Evolutionary conservation across 2,888 invertebrate species (phyloP), one percentile per base, ranked within the genome.

Genomic region (Cephus nigrinus): DNA sequence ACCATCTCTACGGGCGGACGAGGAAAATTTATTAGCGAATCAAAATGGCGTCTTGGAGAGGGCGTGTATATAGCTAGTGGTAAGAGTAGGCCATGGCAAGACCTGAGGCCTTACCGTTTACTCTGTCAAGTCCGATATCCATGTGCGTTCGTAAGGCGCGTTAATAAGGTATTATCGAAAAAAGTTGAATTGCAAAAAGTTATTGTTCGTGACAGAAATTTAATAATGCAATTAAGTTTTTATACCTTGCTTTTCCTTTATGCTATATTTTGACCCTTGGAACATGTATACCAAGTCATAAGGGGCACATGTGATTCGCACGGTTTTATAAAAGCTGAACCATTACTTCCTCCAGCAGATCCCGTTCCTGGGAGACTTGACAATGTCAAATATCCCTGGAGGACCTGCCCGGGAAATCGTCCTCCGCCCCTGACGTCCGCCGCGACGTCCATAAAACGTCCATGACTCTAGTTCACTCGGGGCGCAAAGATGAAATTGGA

Each of bases 11-110:
- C 15, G 40, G 30, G 69, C 69, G 11, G 31, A 9, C 2, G 31
- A 33, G 12, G 4, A 9, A 31, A 71, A 71, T 71, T 71, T 71
- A 71, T 69, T 23, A 9, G 4, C 31, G 2, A 71, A 31, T 31
- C 31, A 33, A 32, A 15, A 33, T 33, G 71, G 32, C 15, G 15
- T 15, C 71, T 31, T 33, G 31, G 31, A 71, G 31, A 71, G 73
- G 76, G 73, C 76, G 73, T 75, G 75, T 40, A 36, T 69, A 30
- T 74, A 68, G 33, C 69, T 9, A 69, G 31, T 69, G 74, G 77
- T 75, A 77, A 77, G 74, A 75, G 77, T 77, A 77, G 77, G 77
- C 77, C 77, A 77, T 55, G 69, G 30, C 40, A 32, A 75, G 74
- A 74, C 75, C 74, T 15, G 31, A 69, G 77, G 77, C 77, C 68